Conservation (phyloP, 2,113 vertebrate species). For the Oreotrochilus melanogaster region DNA sequence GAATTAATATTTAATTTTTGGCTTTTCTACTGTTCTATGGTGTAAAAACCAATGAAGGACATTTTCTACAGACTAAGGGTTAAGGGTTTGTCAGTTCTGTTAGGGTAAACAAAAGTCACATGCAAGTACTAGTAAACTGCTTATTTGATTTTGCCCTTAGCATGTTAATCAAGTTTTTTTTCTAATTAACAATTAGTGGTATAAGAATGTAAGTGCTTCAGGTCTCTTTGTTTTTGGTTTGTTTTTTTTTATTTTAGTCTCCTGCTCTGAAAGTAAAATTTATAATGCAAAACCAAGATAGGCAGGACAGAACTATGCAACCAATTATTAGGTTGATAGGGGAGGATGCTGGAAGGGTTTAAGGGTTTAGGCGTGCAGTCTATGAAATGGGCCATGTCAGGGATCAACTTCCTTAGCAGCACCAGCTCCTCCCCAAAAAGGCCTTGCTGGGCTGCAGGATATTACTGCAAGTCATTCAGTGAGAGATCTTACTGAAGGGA, state of each 20-base stretch:
- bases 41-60: background rate
- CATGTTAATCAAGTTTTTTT: background rate
- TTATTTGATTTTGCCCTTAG: background rate
- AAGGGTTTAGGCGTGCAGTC: background rate
- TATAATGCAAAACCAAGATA: background rate
- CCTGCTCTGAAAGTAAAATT: background rate
- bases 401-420: background rate
- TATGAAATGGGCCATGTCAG: fast-evolving
- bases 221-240: background rate
- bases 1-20: conserved; percentile 31
- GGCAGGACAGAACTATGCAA: background rate
- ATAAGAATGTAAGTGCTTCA: background rate
- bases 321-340: background rate
- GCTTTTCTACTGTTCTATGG: background rate
- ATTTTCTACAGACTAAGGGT: background rate
- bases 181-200: background rate
- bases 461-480: background rate
- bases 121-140: background rate
- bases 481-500: background rate
- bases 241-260: background rate
- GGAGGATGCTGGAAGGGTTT: background rate
- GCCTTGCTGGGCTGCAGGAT: background rate
- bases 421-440: background rate
- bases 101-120: background rate
- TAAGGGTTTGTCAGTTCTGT: background rate